These are phyloP conservation scores for Cynopterus sphinx DNA, from an alignment of 2,797 vertebrate species.

Conservation along the genomic window DNA sequence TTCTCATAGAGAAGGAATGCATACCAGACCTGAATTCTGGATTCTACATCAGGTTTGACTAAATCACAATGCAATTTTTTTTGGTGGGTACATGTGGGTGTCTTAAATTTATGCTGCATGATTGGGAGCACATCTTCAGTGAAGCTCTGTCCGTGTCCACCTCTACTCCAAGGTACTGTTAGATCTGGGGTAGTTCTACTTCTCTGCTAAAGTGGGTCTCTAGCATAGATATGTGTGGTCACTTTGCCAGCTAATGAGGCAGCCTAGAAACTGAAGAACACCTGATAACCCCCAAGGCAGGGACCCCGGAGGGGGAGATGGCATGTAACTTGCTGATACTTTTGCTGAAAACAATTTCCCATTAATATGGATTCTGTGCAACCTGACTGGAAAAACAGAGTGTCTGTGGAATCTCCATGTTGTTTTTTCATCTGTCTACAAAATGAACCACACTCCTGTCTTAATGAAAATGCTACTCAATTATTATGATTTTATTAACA, in stretches of 20 bases:
- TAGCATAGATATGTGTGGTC: constrained; percentile 73
- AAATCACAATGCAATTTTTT: constrained; percentile 76
- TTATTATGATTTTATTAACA: constrained; percentile 81
- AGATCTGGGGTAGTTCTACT: constrained; percentile 66
- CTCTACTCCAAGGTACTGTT: constrained; percentile 49
- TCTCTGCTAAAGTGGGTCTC: constrained; percentile 71
- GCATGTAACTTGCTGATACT: constrained; percentile 73
- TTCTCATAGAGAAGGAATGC: constrained; percentile 80
- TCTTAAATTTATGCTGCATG: neutral
- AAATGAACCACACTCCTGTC: constrained; percentile 75
- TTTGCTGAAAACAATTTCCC: constrained; percentile 79
- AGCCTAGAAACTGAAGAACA: constrained; percentile 77
- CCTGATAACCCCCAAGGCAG: constrained; percentile 69
- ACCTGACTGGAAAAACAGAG: constrained; percentile 22
- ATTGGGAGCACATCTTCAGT: neutral
- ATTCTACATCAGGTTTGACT: constrained; percentile 78
- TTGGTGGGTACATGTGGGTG: neutral
- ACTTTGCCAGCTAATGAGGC: constrained; percentile 80
- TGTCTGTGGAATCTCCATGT: constrained; percentile 72
- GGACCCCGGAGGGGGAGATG: constrained; percentile 65
- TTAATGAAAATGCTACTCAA: constrained; percentile 80
- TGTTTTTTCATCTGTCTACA: constrained; percentile 76
- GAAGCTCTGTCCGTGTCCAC: constrained; percentile 58
- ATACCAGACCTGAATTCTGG: constrained; percentile 77
- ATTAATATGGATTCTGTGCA: constrained; percentile 32